Conservation (phyloP, 92 coral and sea anemone genomes). For the Hydrozoanthus gracilis region DNA sequence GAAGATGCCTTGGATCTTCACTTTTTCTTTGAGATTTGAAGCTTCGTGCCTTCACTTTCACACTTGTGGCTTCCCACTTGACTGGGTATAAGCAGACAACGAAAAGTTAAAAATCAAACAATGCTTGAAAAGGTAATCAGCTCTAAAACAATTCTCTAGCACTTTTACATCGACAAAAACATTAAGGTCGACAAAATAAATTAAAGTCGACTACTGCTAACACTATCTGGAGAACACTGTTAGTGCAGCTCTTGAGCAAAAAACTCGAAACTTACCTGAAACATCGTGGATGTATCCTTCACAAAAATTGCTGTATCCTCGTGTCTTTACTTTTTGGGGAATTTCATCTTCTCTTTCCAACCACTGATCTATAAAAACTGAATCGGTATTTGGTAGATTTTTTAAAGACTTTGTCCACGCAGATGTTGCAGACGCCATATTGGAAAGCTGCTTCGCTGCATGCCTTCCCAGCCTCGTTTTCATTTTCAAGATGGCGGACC, state of each 20-base stretch:
- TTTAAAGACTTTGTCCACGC: constrained; percentile 1
- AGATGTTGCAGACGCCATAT: neutral
- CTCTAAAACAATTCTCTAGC: no score
- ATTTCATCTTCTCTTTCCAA: constrained; percentile 18
- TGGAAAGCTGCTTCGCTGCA: neutral
- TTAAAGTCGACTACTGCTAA: no score
- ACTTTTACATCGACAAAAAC: no score
- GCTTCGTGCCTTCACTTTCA: constrained; percentile 41
- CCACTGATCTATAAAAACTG: neutral
- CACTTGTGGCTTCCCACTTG: neutral
- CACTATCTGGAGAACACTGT: no score
- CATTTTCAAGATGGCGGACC: neutral
- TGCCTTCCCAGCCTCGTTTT: neutral
- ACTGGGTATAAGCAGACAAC: no score
- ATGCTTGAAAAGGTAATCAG: no score
- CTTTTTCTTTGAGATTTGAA: constrained; percentile 30
- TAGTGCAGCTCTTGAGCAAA: no score
- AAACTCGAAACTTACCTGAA: neutral
- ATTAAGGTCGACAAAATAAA: no score
- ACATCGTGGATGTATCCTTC: constrained; percentile 44
- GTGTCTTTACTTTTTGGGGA: constrained; percentile 34
- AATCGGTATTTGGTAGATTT: neutral
- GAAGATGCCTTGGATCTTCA: constrained; percentile 45
- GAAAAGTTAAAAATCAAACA: no score
- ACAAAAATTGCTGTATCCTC: constrained; percentile 49